Evolutionary conservation across 2,888 invertebrate species (phyloP).

Genomic region (Agrilus cyanescens): DNA sequence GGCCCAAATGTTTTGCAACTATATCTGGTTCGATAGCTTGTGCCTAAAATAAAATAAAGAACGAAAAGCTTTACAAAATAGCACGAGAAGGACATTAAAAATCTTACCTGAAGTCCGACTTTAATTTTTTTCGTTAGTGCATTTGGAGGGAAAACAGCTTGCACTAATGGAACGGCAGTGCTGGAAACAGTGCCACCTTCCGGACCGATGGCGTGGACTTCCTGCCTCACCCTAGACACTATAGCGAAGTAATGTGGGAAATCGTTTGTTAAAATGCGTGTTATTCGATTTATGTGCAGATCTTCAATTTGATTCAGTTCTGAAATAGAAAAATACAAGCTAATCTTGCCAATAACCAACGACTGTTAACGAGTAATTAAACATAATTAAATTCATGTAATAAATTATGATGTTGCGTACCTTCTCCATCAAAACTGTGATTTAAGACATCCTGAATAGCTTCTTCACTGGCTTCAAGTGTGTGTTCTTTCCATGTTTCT

Average conservation of each 20-base stretch:
- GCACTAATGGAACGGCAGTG: constrained; percentile 79
- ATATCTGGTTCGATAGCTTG: constrained; percentile 83
- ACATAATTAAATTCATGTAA: too few relatives aligned
- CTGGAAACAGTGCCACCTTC: constrained; percentile 96
- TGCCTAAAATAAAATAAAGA: constrained; percentile 45
- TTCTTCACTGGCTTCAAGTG: constrained; percentile 72
- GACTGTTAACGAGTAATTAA: too few relatives aligned
- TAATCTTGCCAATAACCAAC: not conserved
- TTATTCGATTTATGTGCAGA: constrained; percentile 78
- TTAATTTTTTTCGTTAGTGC: constrained; percentile 98
- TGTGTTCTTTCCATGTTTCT: constrained; percentile 96
- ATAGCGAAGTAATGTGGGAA: constrained; percentile 98
- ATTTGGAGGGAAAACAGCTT: constrained; percentile 79
- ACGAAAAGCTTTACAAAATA: not conserved
- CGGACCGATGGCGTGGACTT: constrained; percentile 92
- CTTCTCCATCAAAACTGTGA: constrained; percentile 80
- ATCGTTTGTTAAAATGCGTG: constrained; percentile 88
- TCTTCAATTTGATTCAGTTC: constrained; percentile 71
- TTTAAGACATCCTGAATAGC: constrained; percentile 85
- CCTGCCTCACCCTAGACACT: constrained; percentile 88
- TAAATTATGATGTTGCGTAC: constrained; percentile 28
- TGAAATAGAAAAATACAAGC: constrained; percentile 27
- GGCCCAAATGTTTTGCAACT: constrained; percentile 79
- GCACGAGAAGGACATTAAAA: not conserved
- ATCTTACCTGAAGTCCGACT: constrained; percentile 79